Evolutionary conservation across 92 coral and sea anemone genomes (phyloP).

Genomic region (Zoanthus solanderi): DNA sequence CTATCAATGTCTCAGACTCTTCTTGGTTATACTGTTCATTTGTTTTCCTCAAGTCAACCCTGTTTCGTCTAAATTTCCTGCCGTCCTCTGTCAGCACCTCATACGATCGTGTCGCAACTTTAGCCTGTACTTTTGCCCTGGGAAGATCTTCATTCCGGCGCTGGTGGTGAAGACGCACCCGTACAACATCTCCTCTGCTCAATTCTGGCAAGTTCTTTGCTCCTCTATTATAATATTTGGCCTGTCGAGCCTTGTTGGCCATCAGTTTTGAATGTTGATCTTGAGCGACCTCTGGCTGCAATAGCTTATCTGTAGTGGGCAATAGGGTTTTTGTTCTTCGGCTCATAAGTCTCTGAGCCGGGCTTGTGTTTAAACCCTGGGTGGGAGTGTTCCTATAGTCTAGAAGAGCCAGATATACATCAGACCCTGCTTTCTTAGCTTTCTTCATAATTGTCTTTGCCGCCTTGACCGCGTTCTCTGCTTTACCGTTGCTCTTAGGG

Average conservation of each 20-base stretch:
- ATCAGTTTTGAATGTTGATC: slow-evolving; percentile 31
- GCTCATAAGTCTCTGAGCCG: not conserved
- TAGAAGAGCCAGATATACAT: slow-evolving; percentile 57
- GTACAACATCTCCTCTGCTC: not conserved
- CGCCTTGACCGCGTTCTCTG: slow-evolving; percentile 20
- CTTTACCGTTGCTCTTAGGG: slow-evolving; percentile 36
- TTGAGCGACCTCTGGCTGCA: slow-evolving; percentile 2
- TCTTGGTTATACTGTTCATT: not conserved
- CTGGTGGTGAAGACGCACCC: not conserved
- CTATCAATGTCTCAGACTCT: slow-evolving; percentile 2
- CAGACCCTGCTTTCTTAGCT: slow-evolving; percentile 39
- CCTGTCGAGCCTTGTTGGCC: slow-evolving; percentile 44
- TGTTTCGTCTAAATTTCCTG: not conserved
- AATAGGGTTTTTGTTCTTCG: slow-evolving; percentile 48
- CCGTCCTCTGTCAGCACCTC: not conserved
- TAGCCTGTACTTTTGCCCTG: not conserved
- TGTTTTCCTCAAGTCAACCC: slow-evolving; percentile 3
- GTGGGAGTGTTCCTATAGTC: slow-evolving; percentile 62
- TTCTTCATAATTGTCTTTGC: slow-evolving; percentile 49
- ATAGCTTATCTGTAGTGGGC: slow-evolving; percentile 39
- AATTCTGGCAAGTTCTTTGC: slow-evolving; percentile 45
- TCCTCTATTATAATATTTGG: slow-evolving; percentile 57
- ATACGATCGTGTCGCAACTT: not conserved
- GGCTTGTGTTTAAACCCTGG: slow-evolving; percentile 20
- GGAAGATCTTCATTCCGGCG: too few species aligned